Base-by-base conservation (phyloP, 2,113 vertebrate genomes). In the Benitochromis conjunctus region DNA sequence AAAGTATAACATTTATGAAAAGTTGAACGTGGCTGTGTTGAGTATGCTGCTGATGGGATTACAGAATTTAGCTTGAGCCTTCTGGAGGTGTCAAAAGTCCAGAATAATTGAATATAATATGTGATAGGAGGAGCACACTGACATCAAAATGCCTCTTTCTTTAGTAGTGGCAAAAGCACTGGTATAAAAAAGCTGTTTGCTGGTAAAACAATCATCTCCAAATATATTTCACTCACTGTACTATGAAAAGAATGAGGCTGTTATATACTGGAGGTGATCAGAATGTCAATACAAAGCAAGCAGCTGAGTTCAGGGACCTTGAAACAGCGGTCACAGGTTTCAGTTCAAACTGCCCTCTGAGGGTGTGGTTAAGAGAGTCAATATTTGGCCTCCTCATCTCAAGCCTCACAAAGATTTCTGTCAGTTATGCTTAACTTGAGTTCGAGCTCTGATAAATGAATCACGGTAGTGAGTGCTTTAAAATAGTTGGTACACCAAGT, bases 91-190 rank as follows among this genome's bases (percentile, higher is more conserved):
- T 86, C 38, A 38, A 31, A 46, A n/a, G 74, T 87, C 56, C 34
- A 80, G 85, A 77, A 86, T n/a, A 81, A 83, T 85, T 57, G 69
- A 85, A 60, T 60, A 19, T 34, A n/a, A 82, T 87, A 74, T 86
- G 29, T 71, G 26, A 83, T 21, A 21, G 51, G 41, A 83, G 41
- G 86, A 84, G 26, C 7, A 9, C 26, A 69, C 16, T 29, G 48
- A 29, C 9, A 88, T 62, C 26, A 53, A 53, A 53, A 76, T 13
- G 43, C 71, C 46, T 46, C 16, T 51, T 76, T 74, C 26, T 19
- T 31, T n/a, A 76, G 51, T 76, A 51, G 24, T 31, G 26, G 2
- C 16, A 51, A 51, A 51, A 76, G 10, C 46, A 76, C 19, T 34
- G 26, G 48, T 76, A n/a, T 76, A 76, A 76, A 16, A 76, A 2